Base-by-base conservation (phyloP, 1,140 invertebrate genomes). In the Papilio polyxenes region DNA sequence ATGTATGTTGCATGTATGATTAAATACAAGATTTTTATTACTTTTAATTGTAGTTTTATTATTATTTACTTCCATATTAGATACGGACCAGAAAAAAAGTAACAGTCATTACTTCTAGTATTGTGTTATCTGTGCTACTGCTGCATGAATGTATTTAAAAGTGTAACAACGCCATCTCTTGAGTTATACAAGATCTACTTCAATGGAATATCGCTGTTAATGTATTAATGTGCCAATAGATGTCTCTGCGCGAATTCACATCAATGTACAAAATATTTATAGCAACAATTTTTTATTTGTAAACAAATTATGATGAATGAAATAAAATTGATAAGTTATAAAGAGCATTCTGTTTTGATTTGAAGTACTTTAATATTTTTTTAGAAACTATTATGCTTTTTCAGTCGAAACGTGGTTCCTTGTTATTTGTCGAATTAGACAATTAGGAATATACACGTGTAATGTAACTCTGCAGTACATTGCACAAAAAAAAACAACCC, bases 1-100 rank as follows among this genome's bases (percentile, higher is more conserved):
- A 37, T 37, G 76, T 37, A 78, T 78, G 76, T 8, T 80, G 78
- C 56, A 80, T 80, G 78, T 80, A 80, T 80, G 37, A 37, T 37
- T 65, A 80, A 65, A 80, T 80, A 80, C 78, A 49, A 65, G 20
- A 80, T 69, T 65, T 65, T 80, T 80, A 76, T 49, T 53, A 10
- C n/a, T 51, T 51, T 31, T 76, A 51, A 11, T 76, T 76, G 10
- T 31, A 20, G 74, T 75, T 75, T 75, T 75, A 49, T 75, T 75
- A 1, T 10, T 0, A 11, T 10, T 49, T 49, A 49, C 48, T 31
- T 31, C 2, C 23, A 53, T 44, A 4, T 44, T 7, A 44, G 4
- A 44, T 44, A 7, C 7, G 3, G 40, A 44, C 4, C 7, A 7
- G 40, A 44, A 44, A 1, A 44, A 44, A 44, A 31, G 23, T 31